Evolutionary conservation across 2,888 invertebrate species (phyloP).

Genomic region (Pachymerium ferrugineum): DNA sequence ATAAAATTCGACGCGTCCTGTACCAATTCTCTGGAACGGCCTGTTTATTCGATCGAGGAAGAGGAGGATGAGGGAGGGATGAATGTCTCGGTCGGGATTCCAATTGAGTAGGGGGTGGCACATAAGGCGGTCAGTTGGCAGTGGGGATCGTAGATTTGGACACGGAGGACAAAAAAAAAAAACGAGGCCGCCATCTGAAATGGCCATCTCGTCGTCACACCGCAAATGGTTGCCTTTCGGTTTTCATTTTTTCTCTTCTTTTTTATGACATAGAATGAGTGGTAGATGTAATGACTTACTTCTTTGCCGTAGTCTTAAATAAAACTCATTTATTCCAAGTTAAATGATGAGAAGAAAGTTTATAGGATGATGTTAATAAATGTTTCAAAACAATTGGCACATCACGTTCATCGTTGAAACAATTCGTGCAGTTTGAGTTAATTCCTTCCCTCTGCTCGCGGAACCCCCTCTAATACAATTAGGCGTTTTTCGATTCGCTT

Average conservation of each 20-base stretch:
- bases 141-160: background rate
- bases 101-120: constrained; percentile 12
- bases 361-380: too few relatives aligned
- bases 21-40: constrained; percentile 29
- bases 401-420: background rate
- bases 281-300: too few relatives aligned
- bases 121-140: background rate
- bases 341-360: background rate
- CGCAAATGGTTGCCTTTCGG: background rate
- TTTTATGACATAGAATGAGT: background rate
- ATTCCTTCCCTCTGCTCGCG: background rate
- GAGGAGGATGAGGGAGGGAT: background rate
- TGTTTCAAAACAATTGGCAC: too few relatives aligned
- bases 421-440: background rate
- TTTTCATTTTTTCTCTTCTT: background rate
- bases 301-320: background rate
- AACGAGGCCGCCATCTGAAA: background rate
- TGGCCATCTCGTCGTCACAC: constrained; percentile 1
- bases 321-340: background rate
- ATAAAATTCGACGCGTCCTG: constrained; percentile 31
- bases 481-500: constrained; percentile 2
- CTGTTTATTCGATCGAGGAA: constrained; percentile 28
- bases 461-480: background rate
- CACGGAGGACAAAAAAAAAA: background rate
- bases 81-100: constrained; percentile 7